These are phyloP conservation scores for Bufo gargarizans DNA, from an alignment of 2,113 vertebrate genomes.

Conservation along the genomic window DNA sequence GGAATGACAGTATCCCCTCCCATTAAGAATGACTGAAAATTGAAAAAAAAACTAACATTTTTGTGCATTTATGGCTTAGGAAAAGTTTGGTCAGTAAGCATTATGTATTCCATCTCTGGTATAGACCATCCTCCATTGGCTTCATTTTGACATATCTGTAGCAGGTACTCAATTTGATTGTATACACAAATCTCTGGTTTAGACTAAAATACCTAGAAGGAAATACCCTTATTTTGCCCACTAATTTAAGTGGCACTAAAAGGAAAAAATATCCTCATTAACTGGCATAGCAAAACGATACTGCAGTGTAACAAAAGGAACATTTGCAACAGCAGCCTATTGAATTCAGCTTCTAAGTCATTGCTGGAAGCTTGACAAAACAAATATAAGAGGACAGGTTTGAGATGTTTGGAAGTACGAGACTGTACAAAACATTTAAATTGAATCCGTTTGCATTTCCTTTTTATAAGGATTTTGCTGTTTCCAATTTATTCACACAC, in stretches of 20 bases:
- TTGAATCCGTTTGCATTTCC: background rate
- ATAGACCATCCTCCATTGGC: too few relatives aligned
- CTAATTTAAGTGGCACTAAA: background rate
- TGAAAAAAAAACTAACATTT: too few relatives aligned
- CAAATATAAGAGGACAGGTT: slow-evolving; percentile 8
- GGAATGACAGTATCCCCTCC: too few relatives aligned
- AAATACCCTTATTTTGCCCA: background rate
- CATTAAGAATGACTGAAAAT: too few relatives aligned
- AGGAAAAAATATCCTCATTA: background rate
- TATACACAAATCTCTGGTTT: too few relatives aligned
- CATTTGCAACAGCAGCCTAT: background rate
- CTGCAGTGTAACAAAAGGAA: background rate
- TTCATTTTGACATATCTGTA: background rate
- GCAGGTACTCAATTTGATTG: background rate
- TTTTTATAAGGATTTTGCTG: background rate
- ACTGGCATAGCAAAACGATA: background rate
- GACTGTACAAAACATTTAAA: background rate
- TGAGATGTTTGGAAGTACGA: background rate
- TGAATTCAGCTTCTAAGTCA: background rate
- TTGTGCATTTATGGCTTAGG: too few relatives aligned
- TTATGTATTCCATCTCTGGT: too few relatives aligned
- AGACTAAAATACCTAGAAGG: background rate
- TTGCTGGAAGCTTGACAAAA: background rate
- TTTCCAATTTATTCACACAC: background rate
- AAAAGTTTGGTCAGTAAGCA: too few relatives aligned